Evolutionary conservation across 30 jellyfish, hydroid and myxozoan species (phyloP), one percentile per base, ranked within the genome.

Genomic region (Cassiopea andromeda): DNA sequence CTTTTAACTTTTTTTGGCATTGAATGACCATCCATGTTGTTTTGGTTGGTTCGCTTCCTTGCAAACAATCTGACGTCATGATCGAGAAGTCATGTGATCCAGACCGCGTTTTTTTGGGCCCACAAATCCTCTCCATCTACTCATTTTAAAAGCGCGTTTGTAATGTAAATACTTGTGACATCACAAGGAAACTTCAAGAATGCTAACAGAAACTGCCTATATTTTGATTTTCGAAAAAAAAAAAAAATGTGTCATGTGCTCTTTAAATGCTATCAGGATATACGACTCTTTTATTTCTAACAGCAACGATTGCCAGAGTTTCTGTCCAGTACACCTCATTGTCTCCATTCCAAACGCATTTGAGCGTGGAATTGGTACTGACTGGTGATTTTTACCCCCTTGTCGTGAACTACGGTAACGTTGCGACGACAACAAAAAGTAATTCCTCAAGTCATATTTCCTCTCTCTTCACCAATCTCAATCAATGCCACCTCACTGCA

Each of bases 1-100:
- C 66, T 68, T 49, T 84, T 84, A 44, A 38, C 70, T 38, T 67
- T 81, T 7, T 14, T 9, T 80, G 48, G 79, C 13, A 82, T 2
- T 2, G 9, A 2, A 9, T 50, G 8, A 50, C 64, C 64, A 5
- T 50, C 64, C 64, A 50, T n/a, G n/a, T 50, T 9, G 64, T 50
- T 50, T 2, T 50, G 64, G 5, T 50, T 50, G 64, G n/a, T n/a
- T 50, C 8, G 64, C 5, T 50, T 50, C 64, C 64, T 50, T 50
- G 64, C 9, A 50, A 50, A 50, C 64, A 50, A 50, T 50, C 64
- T 50, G 64, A 50, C 5, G 64, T 50, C 64, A 50, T 50, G 64
- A 50, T 50, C 64, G 64, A 50, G 9, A 50, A 50, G 64, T 9
- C 64, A 50, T 50, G 64, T 50, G 64, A 50, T 50, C 9, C 64